Percentiles rank a stretch among this genome's conserved stretches.
phyloP scores from a whole-genome alignment of 2,888 invertebrate species.

The Carterocephalus palaemon region DNA sequence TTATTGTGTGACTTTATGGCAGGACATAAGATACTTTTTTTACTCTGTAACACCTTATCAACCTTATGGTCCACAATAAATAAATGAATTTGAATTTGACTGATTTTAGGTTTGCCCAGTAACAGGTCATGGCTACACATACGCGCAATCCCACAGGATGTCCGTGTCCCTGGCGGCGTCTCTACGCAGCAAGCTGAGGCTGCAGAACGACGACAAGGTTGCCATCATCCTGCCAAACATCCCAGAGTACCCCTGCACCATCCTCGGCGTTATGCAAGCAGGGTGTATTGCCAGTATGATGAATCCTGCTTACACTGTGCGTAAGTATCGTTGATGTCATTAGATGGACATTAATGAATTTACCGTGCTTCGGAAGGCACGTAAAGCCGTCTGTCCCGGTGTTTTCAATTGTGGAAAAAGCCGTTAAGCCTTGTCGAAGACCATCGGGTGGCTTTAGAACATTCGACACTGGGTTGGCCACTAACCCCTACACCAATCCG shows the following conservation, averaged over 20 bases:
- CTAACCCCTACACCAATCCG: too few relatives aligned
- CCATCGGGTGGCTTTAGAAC: too few relatives aligned
- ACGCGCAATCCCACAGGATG: slow-evolving; percentile 80
- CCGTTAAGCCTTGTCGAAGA: too few relatives aligned
- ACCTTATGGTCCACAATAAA: too few relatives aligned
- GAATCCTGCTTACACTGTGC: slow-evolving; percentile 79
- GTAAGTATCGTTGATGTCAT: slow-evolving; percentile 47
- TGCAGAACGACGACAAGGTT: slow-evolving; percentile 82
- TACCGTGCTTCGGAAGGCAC: too few relatives aligned
- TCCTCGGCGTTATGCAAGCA: slow-evolving; percentile 83
- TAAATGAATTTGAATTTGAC: not conserved
- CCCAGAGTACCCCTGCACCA: slow-evolving; percentile 84
- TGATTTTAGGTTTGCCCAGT: slow-evolving; percentile 82
- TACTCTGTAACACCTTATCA: too few relatives aligned
- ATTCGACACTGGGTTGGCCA: too few relatives aligned
- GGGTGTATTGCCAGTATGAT: slow-evolving; percentile 84
- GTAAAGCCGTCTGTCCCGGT: too few relatives aligned
- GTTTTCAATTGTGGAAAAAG: too few relatives aligned
- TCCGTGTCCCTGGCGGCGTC: slow-evolving; percentile 81
- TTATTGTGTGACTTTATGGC: too few relatives aligned
- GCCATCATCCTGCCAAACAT: slow-evolving; percentile 86
- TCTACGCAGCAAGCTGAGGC: slow-evolving; percentile 81
- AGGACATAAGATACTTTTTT: too few relatives aligned
- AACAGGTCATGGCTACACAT: slow-evolving; percentile 86
- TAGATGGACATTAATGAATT: too few relatives aligned